Base-by-base conservation (phyloP, 2,797 vertebrate species). In the Acrossocheilus fasciatus region DNA sequence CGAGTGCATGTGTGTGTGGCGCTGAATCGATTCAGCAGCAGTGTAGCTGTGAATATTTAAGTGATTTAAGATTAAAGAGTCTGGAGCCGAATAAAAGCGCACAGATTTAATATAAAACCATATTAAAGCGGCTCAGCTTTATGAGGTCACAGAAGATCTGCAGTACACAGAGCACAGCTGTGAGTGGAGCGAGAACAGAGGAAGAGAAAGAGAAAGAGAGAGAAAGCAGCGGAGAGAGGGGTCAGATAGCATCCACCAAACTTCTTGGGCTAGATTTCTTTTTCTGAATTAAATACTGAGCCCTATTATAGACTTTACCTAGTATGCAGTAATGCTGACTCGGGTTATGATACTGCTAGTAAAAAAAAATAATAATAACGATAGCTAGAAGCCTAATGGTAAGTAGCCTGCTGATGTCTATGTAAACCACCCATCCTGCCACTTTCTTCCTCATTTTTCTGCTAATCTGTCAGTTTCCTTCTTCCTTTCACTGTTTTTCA, bases 41-140 rank as follows among this genome's bases (percentile, higher is more conserved):
- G 68, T 30, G 78, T 81, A 84, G 75, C 69, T 84, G 69, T 87
- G n/a, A 88, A 86, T 87, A 88, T 82, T 77, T 86, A 88, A 77
- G 62, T 84, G 72, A 66, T 83, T 86, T 69, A 52, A 83, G 68
- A 76, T 75, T 70, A 84, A 70, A 82, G 77, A 86, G 69, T 45
- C 52, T 91, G 90, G 86, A 90, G 70, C 57, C 41, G 66, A 83
- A 89, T 90, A 83, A 89, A 89, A 91, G 86, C 79, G n/a, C 78
- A 50, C 69, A 74, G 57, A 86, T 86, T 81, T 86, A 81, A 86
- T 81, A 86, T 86, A 81, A 86, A 86, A n/a, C 77, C 85, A 86
- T 81, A 85, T 74, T 86, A 81, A 86, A 75, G 68, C 64, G 79
- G 23, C 59, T 86, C 57, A 30, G 78, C 43, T 86, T 86, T 86